Conservation (phyloP, 64 coral and sea anemone species). For the Cladopsammia gracilis region DNA sequence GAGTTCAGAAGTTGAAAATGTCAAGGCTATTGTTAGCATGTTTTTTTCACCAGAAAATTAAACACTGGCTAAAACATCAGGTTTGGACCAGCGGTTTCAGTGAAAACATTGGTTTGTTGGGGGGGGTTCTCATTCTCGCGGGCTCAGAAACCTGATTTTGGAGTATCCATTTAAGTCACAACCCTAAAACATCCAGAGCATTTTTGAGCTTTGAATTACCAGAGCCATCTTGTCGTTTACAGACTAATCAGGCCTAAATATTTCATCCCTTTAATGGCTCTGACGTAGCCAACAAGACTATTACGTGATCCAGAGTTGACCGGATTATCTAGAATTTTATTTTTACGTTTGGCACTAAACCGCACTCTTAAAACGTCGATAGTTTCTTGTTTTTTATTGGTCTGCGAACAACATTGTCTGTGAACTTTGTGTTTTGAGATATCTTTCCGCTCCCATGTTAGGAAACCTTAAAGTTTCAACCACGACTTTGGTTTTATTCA, state of each 20-base stretch:
- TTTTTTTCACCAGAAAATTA: too few species aligned
- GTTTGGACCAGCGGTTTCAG: too few species aligned
- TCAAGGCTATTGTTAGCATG: background rate
- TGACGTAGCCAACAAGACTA: constrained; percentile 6
- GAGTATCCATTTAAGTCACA: too few species aligned
- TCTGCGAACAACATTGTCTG: too few species aligned
- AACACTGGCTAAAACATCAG: background rate
- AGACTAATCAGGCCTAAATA: constrained; percentile 49
- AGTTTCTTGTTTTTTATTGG: background rate
- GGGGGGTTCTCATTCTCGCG: too few species aligned
- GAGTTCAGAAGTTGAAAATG: background rate
- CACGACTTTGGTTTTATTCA: background rate
- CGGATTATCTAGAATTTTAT: constrained; percentile 15
- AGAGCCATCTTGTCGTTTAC: constrained; percentile 7
- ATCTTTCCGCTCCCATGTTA: background rate
- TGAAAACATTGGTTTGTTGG: too few species aligned
- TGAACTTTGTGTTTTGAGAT: background rate
- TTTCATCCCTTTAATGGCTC: constrained; percentile 43
- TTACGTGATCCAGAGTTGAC: background rate
- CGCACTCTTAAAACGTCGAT: background rate
- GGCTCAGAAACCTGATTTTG: too few species aligned
- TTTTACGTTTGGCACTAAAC: background rate
- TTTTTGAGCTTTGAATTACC: constrained; percentile 20
- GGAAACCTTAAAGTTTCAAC: background rate
- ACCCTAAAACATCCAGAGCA: background rate